Evolutionary conservation across 1,140 invertebrate species (phyloP), one percentile per base, ranked within the genome.

Genomic region (Leptinotarsa defecta): DNA sequence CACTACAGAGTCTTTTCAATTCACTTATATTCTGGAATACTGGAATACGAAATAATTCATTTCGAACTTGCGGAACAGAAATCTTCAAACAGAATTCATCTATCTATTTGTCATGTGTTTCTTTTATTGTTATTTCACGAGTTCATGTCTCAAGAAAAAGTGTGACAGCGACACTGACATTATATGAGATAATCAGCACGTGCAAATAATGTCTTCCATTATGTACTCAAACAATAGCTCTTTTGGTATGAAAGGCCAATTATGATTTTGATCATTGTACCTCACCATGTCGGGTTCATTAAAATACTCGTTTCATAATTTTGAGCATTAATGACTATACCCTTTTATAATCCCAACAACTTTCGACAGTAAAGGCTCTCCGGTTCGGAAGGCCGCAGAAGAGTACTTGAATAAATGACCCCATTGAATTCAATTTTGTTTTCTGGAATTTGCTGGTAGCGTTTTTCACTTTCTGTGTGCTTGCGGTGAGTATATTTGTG

Each of bases 211-310:
- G 52, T 57, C 6, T 3, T 57, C 52, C 6, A 57, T 57, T 57
- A 57, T 57, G 52, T 57, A 19, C 52, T 17, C 2, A 19, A 57
- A 57, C 52, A 57, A 57, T 57, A 57, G 52, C n/a, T 57, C 15
- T n/a, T 57, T 17, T 19, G 52, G 15, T 57, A 57, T 57, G 52
- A 57, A 57, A 19, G 52, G 52, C 52, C 52, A 57, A 57, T 57
- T 57, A 57, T n/a, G 52, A 57, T 57, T 57, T 57, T 57, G 52
- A 57, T 57, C 52, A 57, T 57, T 57, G 52, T 57, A 17, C n/a
- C 13, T 57, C n/a, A 57, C 52, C n/a, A 57, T 19, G 52, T 19
- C 15, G 52, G 6, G 52, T 57, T 57, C 52, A 57, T 57, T 57
- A 57, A 57, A 57, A 57, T 17, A 57, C 52, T 57, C 52, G 17